Evolutionary conservation across 2,797 vertebrate species (phyloP), one percentile per base, ranked within the genome.

Genomic region (Spea hammondii): DNA sequence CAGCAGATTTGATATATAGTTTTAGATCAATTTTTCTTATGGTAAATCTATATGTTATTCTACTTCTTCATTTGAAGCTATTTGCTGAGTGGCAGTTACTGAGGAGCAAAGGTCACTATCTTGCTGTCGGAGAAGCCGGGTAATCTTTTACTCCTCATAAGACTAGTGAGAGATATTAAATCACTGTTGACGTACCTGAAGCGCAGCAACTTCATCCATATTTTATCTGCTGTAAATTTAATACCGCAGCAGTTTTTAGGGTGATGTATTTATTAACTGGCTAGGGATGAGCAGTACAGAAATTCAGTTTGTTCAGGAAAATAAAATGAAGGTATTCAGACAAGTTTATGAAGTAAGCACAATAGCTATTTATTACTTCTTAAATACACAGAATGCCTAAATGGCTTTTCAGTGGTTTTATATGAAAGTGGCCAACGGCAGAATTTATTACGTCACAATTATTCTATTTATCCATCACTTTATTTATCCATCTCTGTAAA

Each of bases 231-330:
- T 87, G 81, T 88, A 91, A 90, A 91, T 94, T 93, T 95, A 95
- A 94, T 94, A 94, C 92, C 88, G 88, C 95, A 95, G 94, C 95
- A 95, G 93, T 95, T 97, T 97, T 96, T 93, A 93, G 87, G 92
- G 92, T 93, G 95, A 95, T 95, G 90, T 95, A 95, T 97, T 98
- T 96, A 98, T 97, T 96, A 98, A 95, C 92, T 93, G 94, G 92
- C 87, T 88, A 85, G 87, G 89, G 89, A 89, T 87, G 89, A 91
- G 86, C 88, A 86, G 84, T 88, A 90, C 89, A 92, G 90, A 92
- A 94, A 94, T 94, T 91, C 84, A 91, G 93, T 95, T 95, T 95
- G 94, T 93, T 94, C 90, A 83, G 92, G 90, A 94, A 93, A 95
- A 94, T 95, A 92, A 94, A 96, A 96, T 93, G 92, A 94, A 93